Evolutionary conservation across 2,113 vertebrate genomes (phyloP).

Genomic region (Platysternon megacephalum): DNA sequence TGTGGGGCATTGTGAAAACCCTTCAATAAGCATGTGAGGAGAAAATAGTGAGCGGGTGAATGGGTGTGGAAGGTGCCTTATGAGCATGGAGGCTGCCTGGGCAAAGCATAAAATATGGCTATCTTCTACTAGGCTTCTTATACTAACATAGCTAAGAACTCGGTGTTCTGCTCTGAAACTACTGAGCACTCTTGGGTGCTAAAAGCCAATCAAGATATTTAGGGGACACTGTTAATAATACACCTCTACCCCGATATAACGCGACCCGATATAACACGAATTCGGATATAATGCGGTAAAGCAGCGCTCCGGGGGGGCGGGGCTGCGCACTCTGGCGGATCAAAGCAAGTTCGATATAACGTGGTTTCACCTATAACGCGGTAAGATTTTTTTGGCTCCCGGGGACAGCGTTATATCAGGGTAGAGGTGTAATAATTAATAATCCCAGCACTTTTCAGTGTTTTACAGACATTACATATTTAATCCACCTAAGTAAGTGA

Average conservation of each 20-base stretch:
- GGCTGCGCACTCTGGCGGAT: too few species aligned
- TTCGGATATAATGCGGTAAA: too few species aligned
- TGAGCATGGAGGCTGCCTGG: not conserved
- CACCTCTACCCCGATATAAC: too few species aligned
- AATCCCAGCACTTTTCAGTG: not conserved
- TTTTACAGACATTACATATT: fast-evolving
- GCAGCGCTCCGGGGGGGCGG: too few species aligned
- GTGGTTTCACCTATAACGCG: too few species aligned
- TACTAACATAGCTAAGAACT: not conserved
- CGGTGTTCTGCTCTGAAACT: not conserved
- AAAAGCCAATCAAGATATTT: not conserved
- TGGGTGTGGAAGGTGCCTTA: fast-evolving
- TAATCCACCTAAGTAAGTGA: not conserved
- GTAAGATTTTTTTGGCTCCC: too few species aligned
- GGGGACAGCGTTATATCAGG: too few species aligned
- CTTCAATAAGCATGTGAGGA: not conserved
- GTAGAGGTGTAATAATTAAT: not conserved
- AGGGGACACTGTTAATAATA: not conserved
- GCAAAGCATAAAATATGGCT: too few species aligned
- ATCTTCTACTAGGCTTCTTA: fast-evolving
- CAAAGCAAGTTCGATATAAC: too few species aligned
- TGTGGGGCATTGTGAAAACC: not conserved
- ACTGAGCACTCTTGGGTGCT: not conserved
- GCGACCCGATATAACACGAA: too few species aligned
- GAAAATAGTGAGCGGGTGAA: fast-evolving